These are phyloP conservation scores for Ginglymostoma cirratum DNA, from an alignment of 2,113 vertebrate species.

Conservation along the genomic window DNA sequence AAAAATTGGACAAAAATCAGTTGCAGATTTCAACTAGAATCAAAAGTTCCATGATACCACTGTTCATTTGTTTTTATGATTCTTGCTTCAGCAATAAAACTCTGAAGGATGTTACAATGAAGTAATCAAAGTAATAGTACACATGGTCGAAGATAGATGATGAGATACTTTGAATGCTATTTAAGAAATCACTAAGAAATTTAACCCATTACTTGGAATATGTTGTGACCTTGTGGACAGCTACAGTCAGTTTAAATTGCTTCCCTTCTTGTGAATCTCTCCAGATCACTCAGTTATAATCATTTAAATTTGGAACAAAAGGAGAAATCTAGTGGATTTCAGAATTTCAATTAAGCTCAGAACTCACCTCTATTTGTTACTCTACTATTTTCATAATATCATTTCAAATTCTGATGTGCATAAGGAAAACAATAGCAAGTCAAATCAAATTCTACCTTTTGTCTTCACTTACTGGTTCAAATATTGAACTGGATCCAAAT, in stretches of 20 bases:
- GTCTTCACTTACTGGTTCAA: neutral
- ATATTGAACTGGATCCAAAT: neutral
- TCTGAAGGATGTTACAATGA: neutral
- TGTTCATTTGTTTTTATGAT: neutral
- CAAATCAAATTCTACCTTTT: neutral
- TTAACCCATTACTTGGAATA: neutral
- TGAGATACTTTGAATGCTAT: neutral
- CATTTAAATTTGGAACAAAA: neutral
- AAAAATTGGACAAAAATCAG: neutral
- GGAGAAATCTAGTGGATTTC: neutral
- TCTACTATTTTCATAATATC: neutral
- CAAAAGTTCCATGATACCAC: neutral
- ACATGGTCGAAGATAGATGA: neutral
- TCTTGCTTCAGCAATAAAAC: neutral
- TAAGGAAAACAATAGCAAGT: neutral
- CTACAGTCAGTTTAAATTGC: neutral
- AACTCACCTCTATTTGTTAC: neutral
- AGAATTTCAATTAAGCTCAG: neutral
- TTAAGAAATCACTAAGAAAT: neutral
- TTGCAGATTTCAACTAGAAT: neutral
- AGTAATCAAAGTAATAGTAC: neutral
- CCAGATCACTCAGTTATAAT: neutral
- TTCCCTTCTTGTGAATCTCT: neutral
- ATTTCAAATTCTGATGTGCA: neutral
- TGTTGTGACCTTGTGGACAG: neutral